phyloP scores from a whole-genome alignment of 64 coral and sea anemone genomes.

The Stylophora pistillata region DNA sequence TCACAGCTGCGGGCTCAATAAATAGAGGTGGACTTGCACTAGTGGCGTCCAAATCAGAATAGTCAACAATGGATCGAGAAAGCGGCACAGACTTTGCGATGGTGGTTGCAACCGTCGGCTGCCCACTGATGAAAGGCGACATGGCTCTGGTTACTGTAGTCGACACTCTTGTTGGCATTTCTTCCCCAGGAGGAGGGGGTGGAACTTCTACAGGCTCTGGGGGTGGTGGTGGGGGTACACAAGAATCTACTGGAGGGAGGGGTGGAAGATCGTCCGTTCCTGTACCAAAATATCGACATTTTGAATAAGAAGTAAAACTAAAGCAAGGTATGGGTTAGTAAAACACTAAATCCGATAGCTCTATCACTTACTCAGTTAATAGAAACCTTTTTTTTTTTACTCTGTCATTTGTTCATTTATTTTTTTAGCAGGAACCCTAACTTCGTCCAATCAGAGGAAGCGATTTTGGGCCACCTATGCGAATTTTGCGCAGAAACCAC shows the following conservation, averaged over 20 bases:
- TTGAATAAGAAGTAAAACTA: neutral
- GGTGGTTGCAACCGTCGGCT: neutral
- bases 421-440: too few species aligned
- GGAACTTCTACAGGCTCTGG: conserved; percentile 59
- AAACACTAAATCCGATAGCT: too few species aligned
- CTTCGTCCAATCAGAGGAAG: too few species aligned
- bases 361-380: too few species aligned
- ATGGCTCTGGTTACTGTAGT: neutral
- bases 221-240: conserved; percentile 53
- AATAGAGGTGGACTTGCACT: conserved; percentile 19
- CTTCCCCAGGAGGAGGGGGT: conserved; percentile 56
- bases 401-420: too few species aligned
- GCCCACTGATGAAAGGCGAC: neutral
- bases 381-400: too few species aligned
- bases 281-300: neutral
- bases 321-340: neutral
- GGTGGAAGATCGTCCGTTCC: conserved; percentile 54
- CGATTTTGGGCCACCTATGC: too few species aligned
- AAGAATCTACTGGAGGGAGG: conserved; percentile 47
- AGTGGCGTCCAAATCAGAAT: conserved; percentile 46
- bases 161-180: neutral
- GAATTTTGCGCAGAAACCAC: too few species aligned
- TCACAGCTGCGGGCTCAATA: neutral
- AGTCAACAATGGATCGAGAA: conserved; percentile 41
- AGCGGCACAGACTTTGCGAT: neutral